Percentiles rank a stretch among this genome's conserved stretches.
Evolutionary conservation across 2,113 vertebrate species (phyloP).

Genomic region (Erpornis zantholeuca): DNA sequence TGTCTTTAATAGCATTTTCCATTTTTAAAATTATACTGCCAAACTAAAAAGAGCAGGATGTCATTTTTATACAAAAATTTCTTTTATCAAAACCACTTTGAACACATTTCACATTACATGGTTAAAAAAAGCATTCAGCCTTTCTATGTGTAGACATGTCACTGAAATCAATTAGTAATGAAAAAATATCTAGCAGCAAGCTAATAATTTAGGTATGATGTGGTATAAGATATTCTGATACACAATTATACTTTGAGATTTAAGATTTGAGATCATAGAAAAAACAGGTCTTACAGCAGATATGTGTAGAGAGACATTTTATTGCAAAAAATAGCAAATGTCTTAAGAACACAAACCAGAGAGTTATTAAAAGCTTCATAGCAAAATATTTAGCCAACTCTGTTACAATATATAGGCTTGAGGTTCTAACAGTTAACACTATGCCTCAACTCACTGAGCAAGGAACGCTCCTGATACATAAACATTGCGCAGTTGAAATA

Average conservation of each 20-base stretch:
- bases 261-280: background rate
- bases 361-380: constrained; percentile 77
- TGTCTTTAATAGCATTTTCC: background rate
- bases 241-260: background rate
- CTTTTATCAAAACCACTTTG: background rate
- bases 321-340: constrained; percentile 72
- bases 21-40: background rate
- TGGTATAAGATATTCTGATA: background rate
- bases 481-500: background rate
- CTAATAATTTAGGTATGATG: background rate
- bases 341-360: constrained; percentile 71
- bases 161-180: background rate
- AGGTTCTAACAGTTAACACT: constrained; percentile 63
- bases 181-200: background rate
- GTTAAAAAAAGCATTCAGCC: background rate
- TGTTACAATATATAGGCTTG: constrained; percentile 68
- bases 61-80: background rate
- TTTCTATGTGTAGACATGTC: background rate
- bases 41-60: background rate
- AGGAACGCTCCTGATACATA: constrained; percentile 7
- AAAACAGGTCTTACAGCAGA: background rate
- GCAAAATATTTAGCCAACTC: constrained; percentile 75
- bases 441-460: constrained; percentile 44
- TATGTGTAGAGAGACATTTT: constrained; percentile 52
- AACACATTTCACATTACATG: background rate